These are phyloP conservation scores for Hemichromis elongatus DNA, from an alignment of 2,113 vertebrate species.

Conservation along the genomic window DNA sequence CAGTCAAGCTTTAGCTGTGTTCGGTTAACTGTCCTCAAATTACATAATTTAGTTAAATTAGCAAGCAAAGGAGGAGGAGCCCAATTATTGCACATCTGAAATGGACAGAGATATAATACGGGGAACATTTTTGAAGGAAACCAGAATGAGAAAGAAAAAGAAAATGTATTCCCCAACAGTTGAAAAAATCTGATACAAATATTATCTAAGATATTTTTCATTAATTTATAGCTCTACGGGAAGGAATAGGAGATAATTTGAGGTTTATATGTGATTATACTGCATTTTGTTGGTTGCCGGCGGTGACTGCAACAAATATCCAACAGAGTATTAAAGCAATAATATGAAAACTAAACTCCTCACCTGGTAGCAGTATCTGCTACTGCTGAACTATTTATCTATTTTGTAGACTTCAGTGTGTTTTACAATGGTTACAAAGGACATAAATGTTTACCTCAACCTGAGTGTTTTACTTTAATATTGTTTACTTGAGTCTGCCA, in stretches of 20 bases:
- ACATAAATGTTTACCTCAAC: not conserved
- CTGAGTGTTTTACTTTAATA: too few species aligned
- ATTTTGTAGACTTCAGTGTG: not conserved
- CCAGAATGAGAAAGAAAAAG: not conserved
- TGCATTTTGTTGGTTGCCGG: not conserved
- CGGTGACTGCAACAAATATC: not conserved
- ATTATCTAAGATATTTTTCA: not conserved
- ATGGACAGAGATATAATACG: too few species aligned
- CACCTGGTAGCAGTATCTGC: not conserved
- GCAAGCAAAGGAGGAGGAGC: fast-evolving
- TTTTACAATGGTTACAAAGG: not conserved
- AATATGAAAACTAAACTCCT: not conserved
- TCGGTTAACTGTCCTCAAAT: not conserved
- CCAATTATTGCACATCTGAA: not conserved
- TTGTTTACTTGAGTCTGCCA: not conserved
- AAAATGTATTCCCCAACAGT: not conserved
- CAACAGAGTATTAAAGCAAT: not conserved
- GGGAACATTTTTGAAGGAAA: not conserved
- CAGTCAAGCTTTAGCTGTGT: not conserved
- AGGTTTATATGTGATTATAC: not conserved
- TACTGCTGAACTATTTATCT: not conserved
- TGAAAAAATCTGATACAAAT: not conserved
- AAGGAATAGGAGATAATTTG: not conserved
- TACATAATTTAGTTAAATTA: not conserved
- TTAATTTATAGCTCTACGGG: not conserved